A percentile compares a stretch with the other conserved stretches of the same genome.
These are phyloP conservation scores for Paramisgurnus dabryanus DNA, from an alignment of 2,113 vertebrate species.

Conservation along the genomic window DNA sequence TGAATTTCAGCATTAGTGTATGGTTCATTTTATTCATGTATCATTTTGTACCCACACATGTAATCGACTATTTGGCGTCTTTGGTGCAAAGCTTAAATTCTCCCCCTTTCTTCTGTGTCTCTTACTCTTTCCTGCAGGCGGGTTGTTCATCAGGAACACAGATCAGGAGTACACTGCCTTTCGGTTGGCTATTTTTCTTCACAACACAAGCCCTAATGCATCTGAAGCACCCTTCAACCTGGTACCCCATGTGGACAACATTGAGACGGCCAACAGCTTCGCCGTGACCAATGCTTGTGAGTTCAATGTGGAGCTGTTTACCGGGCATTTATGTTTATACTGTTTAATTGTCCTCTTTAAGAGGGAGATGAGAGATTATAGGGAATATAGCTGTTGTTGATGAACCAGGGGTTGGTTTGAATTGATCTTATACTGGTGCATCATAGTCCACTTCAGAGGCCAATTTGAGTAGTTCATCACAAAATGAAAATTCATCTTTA, in stretches of 20 bases:
- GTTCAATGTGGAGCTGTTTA: conserved; percentile 65
- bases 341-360: conserved; percentile 31
- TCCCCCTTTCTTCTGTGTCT: conserved; percentile 30
- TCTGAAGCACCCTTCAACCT: conserved; percentile 99
- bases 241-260: conserved; percentile 99
- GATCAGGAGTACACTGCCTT: conserved; percentile 99
- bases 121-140: conserved; percentile 78
- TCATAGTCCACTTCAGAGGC: not conserved
- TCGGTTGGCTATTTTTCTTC: conserved; percentile 97
- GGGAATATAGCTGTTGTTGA: not conserved
- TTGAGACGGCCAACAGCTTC: conserved; percentile 99
- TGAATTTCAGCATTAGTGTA: not conserved
- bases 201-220: conserved; percentile 98
- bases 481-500: not conserved
- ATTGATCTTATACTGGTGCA: not conserved
- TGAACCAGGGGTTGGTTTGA: not conserved
- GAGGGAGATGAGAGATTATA: not conserved
- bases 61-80: not conserved
- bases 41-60: not conserved
- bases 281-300: conserved; percentile 99
- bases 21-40: not conserved
- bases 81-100: conserved; percentile 32
- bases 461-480: not conserved
- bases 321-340: conserved; percentile 11
- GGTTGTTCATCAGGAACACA: conserved; percentile 99